A percentile compares a stretch with the other conserved stretches of the same genome.
Conservation (phyloP, 2,113 vertebrate genomes). For the Acrocephalus arundinaceus region DNA sequence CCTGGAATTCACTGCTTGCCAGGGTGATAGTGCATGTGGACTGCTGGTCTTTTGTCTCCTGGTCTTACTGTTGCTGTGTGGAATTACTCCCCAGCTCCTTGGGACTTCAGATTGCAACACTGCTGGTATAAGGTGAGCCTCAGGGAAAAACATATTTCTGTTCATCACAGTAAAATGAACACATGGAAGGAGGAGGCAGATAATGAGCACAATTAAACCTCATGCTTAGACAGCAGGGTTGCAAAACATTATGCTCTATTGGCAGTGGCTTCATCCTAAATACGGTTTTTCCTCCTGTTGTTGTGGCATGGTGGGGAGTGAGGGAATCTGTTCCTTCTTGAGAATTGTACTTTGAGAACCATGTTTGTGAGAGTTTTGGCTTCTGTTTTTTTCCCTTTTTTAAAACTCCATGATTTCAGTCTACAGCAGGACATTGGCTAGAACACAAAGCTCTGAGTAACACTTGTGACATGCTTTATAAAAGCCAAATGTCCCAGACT, state of each 20-base stretch:
- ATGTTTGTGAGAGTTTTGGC: not conserved
- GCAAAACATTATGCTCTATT: not conserved
- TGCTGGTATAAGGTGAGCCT: not conserved
- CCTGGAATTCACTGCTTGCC: not conserved
- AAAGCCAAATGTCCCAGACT: not conserved
- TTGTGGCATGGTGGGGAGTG: not conserved
- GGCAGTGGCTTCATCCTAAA: not conserved
- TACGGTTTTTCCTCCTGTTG: not conserved
- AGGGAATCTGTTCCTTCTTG: not conserved
- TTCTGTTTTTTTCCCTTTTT: not conserved
- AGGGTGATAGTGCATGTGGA: not conserved
- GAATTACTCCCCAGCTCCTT: not conserved
- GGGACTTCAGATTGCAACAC: not conserved
- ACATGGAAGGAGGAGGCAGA: not conserved
- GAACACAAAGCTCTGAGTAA: not conserved
- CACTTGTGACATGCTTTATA: not conserved
- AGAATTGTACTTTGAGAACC: not conserved
- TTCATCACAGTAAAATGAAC: not conserved
- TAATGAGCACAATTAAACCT: not conserved
- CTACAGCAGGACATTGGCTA: not conserved
- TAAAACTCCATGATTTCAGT: not conserved
- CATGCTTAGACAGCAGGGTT: not conserved
- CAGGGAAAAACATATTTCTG: not conserved
- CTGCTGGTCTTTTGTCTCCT: not conserved
- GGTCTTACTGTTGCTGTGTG: not conserved